Base-by-base conservation (phyloP, 2,888 invertebrate species). In the Shargacucullia verbasci region DNA sequence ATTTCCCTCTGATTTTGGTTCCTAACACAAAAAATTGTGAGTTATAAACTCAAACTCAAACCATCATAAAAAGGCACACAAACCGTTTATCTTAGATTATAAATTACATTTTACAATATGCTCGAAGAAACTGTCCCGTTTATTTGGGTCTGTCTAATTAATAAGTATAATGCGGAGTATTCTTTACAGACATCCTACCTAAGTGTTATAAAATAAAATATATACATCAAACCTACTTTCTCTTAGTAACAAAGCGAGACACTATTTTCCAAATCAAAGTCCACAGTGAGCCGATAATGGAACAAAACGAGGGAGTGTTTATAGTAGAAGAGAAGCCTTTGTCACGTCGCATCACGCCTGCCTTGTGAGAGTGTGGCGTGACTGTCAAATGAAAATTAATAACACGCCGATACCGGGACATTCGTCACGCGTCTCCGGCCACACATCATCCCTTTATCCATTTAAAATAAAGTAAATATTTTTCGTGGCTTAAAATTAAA, bases 381-480 rank as follows among this genome's bases (percentile, higher is more conserved):
- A 83, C 86, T 85, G 83, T 83, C 83, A 86, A 89, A 89, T 89
- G 88, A 89, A 88, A 90, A 88, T 89, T 89, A 89, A 90, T 89
- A 88, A 86, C 85, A 64, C 70, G 64, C 72, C 70, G 75, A 80
- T 83, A 76, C 65, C 48, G 20, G 43, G 47, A 58, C 74, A 70
- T 75, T 73, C 65, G 76, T 73, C 70, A 65, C 68, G 57, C 59
- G 57, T 54, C 70, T 59, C 61, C 59, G 56, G 55, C 45, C 50
- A 63, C 76, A 70, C 45, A 65, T 73, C 76, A 68, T 56, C 49
- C 56, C 15, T 58, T 71, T 71, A 70, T 63, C 39, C 48, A 57
- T 44, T 64, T 50, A 35, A 63, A 68, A 62, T 37, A 46, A 50
- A 65, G 57, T 48, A 59, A 57, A 56, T 55, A 46, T 59, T 57